Percentiles rank a stretch among this genome's conserved stretches.
Conservation (phyloP, 2,888 invertebrate species). For the Epirrita christyi region DNA sequence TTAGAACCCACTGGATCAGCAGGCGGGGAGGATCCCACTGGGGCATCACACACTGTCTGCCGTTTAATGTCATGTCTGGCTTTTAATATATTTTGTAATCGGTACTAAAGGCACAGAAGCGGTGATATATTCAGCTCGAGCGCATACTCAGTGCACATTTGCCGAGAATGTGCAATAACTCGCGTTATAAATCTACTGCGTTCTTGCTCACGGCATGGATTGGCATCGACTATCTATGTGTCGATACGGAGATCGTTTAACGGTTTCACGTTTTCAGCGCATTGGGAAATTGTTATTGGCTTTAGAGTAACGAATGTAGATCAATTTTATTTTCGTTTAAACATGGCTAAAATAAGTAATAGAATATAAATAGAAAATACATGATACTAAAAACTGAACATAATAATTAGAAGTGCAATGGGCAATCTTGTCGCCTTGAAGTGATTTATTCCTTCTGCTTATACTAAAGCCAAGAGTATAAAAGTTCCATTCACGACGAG, state of each 20-base stretch:
- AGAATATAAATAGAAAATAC: too few relatives aligned
- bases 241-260: constrained; percentile 44
- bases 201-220: constrained; percentile 53
- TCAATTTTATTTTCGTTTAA: background rate
- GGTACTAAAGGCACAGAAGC: constrained; percentile 24
- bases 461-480: too few relatives aligned
- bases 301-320: constrained; percentile 12
- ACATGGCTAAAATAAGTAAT: too few relatives aligned
- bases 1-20: too few relatives aligned
- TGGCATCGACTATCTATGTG: constrained; percentile 47
- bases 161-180: constrained; percentile 65
- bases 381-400: too few relatives aligned
- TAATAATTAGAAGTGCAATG: too few relatives aligned
- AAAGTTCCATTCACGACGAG: too few relatives aligned
- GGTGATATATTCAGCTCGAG: constrained; percentile 54
- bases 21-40: background rate
- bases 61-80: background rate
- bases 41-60: background rate
- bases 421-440: too few relatives aligned
- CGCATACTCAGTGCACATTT: constrained; percentile 60
- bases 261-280: constrained; percentile 36
- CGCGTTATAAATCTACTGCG: constrained; percentile 57
- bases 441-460: too few relatives aligned
- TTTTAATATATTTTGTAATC: constrained; percentile 28
- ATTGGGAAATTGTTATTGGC: constrained; percentile 39